Evolutionary conservation across 2,113 vertebrate genomes (phyloP).

Genomic region (Murina feae): DNA sequence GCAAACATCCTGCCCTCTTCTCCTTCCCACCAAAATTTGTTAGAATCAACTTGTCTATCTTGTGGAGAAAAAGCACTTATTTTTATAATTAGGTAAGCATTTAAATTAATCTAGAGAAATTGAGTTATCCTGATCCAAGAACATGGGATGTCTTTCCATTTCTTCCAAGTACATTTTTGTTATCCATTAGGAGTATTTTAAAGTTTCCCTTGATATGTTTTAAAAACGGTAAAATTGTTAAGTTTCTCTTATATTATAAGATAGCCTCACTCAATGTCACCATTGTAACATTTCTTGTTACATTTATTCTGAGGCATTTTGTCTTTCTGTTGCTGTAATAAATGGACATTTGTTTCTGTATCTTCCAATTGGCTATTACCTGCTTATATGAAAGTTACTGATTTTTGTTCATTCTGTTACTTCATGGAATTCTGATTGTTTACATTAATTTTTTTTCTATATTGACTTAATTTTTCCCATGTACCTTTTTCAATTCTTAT

Average conservation of each 20-base stretch:
- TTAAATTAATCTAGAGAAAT: neutral
- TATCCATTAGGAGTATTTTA: neutral
- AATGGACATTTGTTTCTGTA: neutral
- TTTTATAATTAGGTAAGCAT: neutral
- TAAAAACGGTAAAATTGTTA: constrained; percentile 3
- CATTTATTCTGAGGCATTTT: neutral
- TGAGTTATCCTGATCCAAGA: neutral
- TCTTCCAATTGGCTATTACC: neutral
- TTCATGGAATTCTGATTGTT: neutral
- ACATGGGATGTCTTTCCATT: neutral
- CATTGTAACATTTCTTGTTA: neutral
- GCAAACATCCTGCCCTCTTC: neutral
- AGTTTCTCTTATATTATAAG: neutral
- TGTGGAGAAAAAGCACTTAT: neutral
- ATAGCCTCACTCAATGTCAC: neutral
- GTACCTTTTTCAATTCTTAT: neutral
- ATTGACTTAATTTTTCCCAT: neutral
- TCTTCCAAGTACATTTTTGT: constrained; percentile 15
- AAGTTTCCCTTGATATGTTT: neutral
- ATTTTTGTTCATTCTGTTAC: neutral
- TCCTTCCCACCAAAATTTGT: neutral
- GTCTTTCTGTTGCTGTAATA: neutral
- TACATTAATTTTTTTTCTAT: neutral
- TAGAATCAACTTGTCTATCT: neutral
- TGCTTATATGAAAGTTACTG: neutral